These are phyloP conservation scores for Drosophila watanabei DNA, from an alignment of 1,140 invertebrate species.

Conservation along the genomic window DNA sequence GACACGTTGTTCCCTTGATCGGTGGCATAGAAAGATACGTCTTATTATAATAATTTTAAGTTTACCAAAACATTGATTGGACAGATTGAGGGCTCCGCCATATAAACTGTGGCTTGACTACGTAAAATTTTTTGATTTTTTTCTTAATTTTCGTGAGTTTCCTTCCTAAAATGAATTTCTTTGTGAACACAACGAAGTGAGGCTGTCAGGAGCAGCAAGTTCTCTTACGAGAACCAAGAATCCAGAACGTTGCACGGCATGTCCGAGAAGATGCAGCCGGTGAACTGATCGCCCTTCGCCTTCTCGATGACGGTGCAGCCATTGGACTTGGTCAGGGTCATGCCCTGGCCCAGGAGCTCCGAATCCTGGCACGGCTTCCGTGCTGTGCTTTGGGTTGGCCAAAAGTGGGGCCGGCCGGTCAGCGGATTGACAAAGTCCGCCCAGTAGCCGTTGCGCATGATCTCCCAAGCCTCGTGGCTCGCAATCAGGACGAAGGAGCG, in stretches of 20 bases:
- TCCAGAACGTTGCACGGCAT: constrained; percentile 33
- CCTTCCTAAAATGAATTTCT: constrained; percentile 6
- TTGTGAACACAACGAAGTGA: constrained; percentile 3
- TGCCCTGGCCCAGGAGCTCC: constrained; percentile 31
- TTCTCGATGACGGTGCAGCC: constrained; percentile 60
- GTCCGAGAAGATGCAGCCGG: constrained; percentile 62
- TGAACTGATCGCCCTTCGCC: constrained; percentile 37
- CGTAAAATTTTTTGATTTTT: constrained; percentile 15
- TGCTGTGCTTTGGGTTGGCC: neutral
- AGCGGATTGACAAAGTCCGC: constrained; percentile 69
- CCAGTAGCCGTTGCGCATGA: constrained; percentile 60
- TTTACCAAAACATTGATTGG: neutral
- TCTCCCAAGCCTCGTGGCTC: constrained; percentile 22
- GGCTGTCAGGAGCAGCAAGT: neutral
- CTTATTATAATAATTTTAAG: neutral
- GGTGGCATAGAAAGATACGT: constrained; percentile 2
- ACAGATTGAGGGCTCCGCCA: neutral
- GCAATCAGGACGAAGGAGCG: constrained; percentile 55
- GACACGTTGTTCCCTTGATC: neutral
- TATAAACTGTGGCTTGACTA: neutral
- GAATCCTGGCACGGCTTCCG: constrained; percentile 7
- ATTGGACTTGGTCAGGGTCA: constrained; percentile 29
- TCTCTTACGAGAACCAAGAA: neutral
- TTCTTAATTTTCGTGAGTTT: neutral
- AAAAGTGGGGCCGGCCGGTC: constrained; percentile 61